Base-by-base conservation (phyloP, 2,888 invertebrate species). In the Epinotia nisella region DNA sequence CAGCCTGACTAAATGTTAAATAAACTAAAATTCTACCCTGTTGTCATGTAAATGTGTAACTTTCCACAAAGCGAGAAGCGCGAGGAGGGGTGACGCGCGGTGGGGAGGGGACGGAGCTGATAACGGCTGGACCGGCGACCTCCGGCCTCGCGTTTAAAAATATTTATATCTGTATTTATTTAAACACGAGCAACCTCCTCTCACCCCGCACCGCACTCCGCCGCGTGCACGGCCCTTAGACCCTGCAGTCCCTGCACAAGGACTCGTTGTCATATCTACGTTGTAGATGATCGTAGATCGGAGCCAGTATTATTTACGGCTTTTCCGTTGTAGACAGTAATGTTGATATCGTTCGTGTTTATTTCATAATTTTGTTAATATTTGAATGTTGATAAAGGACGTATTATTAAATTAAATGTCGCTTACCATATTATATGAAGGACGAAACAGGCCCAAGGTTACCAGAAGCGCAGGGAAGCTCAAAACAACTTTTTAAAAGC, bases 101-200 rank as follows among this genome's bases (percentile, higher is more conserved):
- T 74, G 76, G 71, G 71, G 70, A 76, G 76, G 75, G 73, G 73
- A 56, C 68, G 65, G 75, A 51, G 74, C 85, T 83, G 88, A 87
- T 88, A 88, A 86, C 83, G 80, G 74, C 75, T 81, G 86, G 81
- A 82, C 86, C 82, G 82, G 76, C 83, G 87, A 87, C 87, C 87
- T 87, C 85, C 86, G 87, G 84, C 86, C 86, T 80, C 79, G 81
- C 81, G 82, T 82, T 85, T 84, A 84, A 86, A 84, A 86, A 82
- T 85, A 85, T 83, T 82, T 83, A 83, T 86, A 84, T 83, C 84
- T 82, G 80, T 87, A 85, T 86, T 86, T 86, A 82, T 85, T 86
- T 81, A 79, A 85, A 78, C 75, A 80, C 77, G 72, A 74, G 73
- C 75, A 69, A 66, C 41, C 70, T 55, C 74, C 49, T 74, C 55